phyloP scores from a whole-genome alignment of 2,113 vertebrate genomes.

The Neoarius graeffei region DNA sequence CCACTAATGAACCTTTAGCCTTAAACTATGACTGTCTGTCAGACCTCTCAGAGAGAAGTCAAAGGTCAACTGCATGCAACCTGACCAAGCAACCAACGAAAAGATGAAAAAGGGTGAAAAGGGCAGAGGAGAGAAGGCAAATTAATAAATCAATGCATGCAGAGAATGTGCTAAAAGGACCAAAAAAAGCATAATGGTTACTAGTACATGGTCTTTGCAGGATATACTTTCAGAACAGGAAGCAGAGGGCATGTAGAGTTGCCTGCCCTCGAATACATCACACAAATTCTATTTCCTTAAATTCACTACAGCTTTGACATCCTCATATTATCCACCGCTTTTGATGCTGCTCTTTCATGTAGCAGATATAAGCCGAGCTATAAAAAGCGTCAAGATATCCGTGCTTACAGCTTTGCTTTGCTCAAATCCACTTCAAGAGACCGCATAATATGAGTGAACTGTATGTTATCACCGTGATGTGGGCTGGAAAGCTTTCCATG shows the following conservation, averaged over 20 bases:
- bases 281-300: not conserved
- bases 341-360: not conserved
- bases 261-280: not conserved
- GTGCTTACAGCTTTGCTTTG: not conserved
- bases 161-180: not conserved
- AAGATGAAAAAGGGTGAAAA: constrained; percentile 11
- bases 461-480: constrained; percentile 18
- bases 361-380: not conserved
- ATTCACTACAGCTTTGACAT: not conserved
- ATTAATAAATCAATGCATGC: not conserved
- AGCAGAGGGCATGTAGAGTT: not conserved
- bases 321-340: not conserved
- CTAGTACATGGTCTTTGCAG: not conserved
- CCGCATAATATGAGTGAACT: not conserved
- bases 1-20: constrained; percentile 2
- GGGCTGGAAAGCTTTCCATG: not conserved
- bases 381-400: not conserved
- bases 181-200: not conserved
- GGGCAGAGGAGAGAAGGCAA: not conserved
- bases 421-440: not conserved
- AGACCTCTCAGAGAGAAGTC: constrained; percentile 8
- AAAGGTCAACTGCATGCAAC: constrained; percentile 3
- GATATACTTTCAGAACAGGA: not conserved
- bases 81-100: constrained; percentile 12
- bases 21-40: not conserved